These are phyloP conservation scores for Actinernus sp. DNA, from an alignment of 92 coral and sea anemone species.

Conservation along the genomic window DNA sequence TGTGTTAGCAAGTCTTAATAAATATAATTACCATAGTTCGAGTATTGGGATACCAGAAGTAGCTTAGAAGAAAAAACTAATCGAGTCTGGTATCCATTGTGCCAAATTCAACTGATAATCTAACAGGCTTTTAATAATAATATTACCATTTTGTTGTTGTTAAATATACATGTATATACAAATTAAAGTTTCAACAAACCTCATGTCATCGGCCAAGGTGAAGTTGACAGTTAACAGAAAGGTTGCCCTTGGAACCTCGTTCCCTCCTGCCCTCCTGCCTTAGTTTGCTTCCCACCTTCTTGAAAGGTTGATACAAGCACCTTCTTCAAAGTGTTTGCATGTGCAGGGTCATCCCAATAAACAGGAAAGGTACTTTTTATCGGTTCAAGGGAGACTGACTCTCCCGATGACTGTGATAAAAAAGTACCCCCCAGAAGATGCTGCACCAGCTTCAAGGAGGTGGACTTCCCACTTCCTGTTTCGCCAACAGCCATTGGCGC, in stretches of 20 bases:
- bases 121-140: no score
- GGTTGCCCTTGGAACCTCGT: slow-evolving; percentile 29
- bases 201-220: slow-evolving; percentile 38
- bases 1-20: no score
- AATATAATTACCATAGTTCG: no score
- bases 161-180: no score
- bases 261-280: slow-evolving; percentile 16
- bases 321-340: slow-evolving; percentile 23
- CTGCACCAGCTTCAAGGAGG: slow-evolving; percentile 16
- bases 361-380: slow-evolving; percentile 39
- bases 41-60: no score
- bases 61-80: no score
- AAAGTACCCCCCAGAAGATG: slow-evolving; percentile 31
- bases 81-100: no score
- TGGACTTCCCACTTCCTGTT: slow-evolving; percentile 46
- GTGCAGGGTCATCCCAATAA: slow-evolving; percentile 58
- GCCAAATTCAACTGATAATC: no score
- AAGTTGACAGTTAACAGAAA: slow-evolving; percentile 41
- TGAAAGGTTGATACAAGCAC: no score
- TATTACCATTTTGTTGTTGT: no score
- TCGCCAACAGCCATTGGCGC: slow-evolving; percentile 63
- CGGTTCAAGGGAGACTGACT: slow-evolving; percentile 29
- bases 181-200: not conserved
- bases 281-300: no score
- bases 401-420: slow-evolving; percentile 52